These are phyloP conservation scores for Ephialtes manifestator DNA, from an alignment of 2,888 invertebrate species.

Conservation along the genomic window DNA sequence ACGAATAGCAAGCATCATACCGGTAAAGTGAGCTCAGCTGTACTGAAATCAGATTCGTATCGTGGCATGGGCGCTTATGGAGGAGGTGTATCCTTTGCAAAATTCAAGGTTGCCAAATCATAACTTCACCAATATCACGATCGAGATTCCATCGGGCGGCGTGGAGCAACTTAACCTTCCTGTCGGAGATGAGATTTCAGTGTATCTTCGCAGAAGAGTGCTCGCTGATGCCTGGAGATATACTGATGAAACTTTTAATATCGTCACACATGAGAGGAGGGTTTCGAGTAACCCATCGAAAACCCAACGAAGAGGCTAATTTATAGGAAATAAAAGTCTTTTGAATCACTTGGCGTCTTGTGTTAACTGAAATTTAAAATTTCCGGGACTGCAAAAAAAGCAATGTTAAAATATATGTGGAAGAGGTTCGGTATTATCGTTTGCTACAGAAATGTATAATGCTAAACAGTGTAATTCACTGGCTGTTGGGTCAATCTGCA, in stretches of 20 bases:
- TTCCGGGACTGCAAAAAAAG: not conserved
- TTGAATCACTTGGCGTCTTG: not conserved
- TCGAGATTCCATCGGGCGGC: conserved; percentile 4
- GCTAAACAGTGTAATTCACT: too few species aligned
- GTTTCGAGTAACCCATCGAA: not conserved
- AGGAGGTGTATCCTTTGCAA: not conserved
- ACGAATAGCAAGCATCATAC: not conserved
- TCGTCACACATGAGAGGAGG: not conserved
- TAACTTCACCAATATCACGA: conserved; percentile 25
- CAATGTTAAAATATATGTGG: too few species aligned
- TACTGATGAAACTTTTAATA: conserved; percentile 16
- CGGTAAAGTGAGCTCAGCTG: not conserved
- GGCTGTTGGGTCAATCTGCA: too few species aligned
- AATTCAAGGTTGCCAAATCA: conserved; percentile 29
- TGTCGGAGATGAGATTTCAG: not conserved
- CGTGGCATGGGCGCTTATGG: not conserved
- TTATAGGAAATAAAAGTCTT: not conserved
- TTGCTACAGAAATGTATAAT: too few species aligned
- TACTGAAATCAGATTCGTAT: conserved; percentile 10
- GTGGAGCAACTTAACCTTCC: not conserved
- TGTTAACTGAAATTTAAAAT: conserved; percentile 14
- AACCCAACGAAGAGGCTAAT: not conserved
- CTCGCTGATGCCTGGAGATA: conserved; percentile 10
- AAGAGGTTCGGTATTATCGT: too few species aligned
- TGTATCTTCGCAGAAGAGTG: not conserved